Percentiles rank a stretch among this genome's conserved stretches.
Conservation (phyloP, 2,888 invertebrate species). For the Elmis aenea region DNA sequence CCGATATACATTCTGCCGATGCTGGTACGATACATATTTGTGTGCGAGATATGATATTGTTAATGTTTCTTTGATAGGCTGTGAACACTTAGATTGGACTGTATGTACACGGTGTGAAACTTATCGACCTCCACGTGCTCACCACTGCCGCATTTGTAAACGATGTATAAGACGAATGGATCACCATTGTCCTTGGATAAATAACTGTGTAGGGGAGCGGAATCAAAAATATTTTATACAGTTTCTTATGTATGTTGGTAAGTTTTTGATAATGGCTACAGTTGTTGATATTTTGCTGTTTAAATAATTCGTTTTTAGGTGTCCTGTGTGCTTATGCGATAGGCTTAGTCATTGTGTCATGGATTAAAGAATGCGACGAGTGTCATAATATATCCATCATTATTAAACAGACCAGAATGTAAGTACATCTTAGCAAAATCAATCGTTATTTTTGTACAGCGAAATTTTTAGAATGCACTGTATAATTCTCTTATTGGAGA, state of each 20-base stretch:
- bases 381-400: constrained; percentile 57
- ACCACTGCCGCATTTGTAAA: constrained; percentile 84
- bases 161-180: constrained; percentile 77
- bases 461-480: constrained; percentile 67
- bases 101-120: constrained; percentile 77
- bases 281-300: too few relatives aligned
- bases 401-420: constrained; percentile 71
- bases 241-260: constrained; percentile 73
- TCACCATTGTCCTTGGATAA: constrained; percentile 89
- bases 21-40: constrained; percentile 42
- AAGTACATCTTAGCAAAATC: constrained; percentile 40
- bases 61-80: constrained; percentile 32
- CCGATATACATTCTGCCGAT: constrained; percentile 67
- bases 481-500: constrained; percentile 74
- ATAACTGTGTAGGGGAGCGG: constrained; percentile 87
- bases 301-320: constrained; percentile 33
- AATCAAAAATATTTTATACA: constrained; percentile 91
- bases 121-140: constrained; percentile 76
- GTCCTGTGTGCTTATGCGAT: constrained; percentile 62
- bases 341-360: constrained; percentile 64
- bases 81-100: constrained; percentile 67
- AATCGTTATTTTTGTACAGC: constrained; percentile 1
- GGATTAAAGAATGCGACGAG: constrained; percentile 65
- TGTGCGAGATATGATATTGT: background rate
- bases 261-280: constrained; percentile 14